Percentiles rank a stretch among this genome's conserved stretches.
Conservation (phyloP, 2,797 vertebrate genomes). For the Melanotaenia pygmaea region DNA sequence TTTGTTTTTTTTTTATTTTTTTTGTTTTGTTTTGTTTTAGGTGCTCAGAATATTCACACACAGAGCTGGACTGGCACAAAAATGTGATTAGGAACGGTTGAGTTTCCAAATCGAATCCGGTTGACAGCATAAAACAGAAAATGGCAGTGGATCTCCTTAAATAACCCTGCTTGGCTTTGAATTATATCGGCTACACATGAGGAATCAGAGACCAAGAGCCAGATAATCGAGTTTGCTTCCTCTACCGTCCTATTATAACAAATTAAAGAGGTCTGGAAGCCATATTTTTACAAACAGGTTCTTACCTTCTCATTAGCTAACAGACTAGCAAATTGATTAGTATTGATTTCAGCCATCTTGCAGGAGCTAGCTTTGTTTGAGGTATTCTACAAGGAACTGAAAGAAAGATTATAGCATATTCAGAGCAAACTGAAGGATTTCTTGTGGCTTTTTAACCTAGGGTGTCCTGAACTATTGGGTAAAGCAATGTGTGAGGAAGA, state of each 20-base stretch:
- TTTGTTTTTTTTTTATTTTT: slow-evolving; percentile 8
- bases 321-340: slow-evolving; percentile 86
- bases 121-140: slow-evolving; percentile 66
- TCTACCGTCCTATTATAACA: slow-evolving; percentile 84
- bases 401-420: slow-evolving; percentile 76
- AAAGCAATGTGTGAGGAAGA: slow-evolving; percentile 7
- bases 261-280: slow-evolving; percentile 86
- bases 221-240: slow-evolving; percentile 82
- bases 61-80: slow-evolving; percentile 58
- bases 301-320: slow-evolving; percentile 85
- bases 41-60: slow-evolving; percentile 41
- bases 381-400: slow-evolving; percentile 65
- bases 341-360: slow-evolving; percentile 79
- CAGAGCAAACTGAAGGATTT: slow-evolving; percentile 64
- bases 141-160: slow-evolving; percentile 69
- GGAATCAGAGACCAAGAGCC: slow-evolving; percentile 73
- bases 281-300: slow-evolving; percentile 78
- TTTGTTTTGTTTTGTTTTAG: not conserved
- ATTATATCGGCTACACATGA: slow-evolving; percentile 70
- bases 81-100: slow-evolving; percentile 72
- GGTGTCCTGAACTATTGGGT: slow-evolving; percentile 22
- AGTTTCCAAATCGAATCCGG: slow-evolving; percentile 81
- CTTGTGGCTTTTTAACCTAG: slow-evolving; percentile 32
- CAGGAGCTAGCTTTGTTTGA: slow-evolving; percentile 51
- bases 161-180: slow-evolving; percentile 75